phyloP scores from a whole-genome alignment of 2,113 vertebrate genomes.

The Crotalus tigris region DNA sequence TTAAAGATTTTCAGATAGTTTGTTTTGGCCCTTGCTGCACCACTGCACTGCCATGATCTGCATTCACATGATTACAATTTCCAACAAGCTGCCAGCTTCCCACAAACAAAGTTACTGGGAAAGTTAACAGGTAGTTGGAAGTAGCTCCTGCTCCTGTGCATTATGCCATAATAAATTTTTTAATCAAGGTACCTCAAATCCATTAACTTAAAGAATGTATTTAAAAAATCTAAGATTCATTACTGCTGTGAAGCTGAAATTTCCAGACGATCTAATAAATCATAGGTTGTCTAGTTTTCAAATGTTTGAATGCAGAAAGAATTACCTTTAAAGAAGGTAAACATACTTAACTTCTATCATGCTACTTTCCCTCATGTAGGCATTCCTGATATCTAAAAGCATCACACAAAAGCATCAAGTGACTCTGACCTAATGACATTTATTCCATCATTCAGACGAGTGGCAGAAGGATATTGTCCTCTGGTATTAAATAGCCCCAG shows the following conservation, averaged over 20 bases:
- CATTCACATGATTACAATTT: background rate
- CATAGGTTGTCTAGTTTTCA: background rate
- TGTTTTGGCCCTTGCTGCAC: background rate
- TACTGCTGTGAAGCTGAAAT: background rate
- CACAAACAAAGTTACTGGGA: background rate
- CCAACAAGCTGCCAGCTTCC: background rate
- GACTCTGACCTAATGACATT: background rate
- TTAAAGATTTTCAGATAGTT: background rate
- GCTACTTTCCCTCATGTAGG: background rate
- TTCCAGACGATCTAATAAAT: background rate
- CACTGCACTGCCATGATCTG: background rate
- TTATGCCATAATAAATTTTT: no score
- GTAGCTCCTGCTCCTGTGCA: background rate
- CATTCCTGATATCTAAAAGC: background rate
- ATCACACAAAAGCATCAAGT: background rate
- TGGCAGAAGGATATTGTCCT: background rate
- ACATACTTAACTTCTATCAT: background rate
- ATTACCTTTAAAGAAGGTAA: background rate
- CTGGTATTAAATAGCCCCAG: background rate
- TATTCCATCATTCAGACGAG: background rate
- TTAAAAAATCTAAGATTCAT: background rate
- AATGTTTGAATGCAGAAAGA: background rate
- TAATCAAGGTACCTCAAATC: background rate
- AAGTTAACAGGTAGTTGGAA: background rate
- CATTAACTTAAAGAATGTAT: background rate